phyloP scores from a whole-genome alignment of 1,140 invertebrate genomes.

The Antheraea pernyi region DNA sequence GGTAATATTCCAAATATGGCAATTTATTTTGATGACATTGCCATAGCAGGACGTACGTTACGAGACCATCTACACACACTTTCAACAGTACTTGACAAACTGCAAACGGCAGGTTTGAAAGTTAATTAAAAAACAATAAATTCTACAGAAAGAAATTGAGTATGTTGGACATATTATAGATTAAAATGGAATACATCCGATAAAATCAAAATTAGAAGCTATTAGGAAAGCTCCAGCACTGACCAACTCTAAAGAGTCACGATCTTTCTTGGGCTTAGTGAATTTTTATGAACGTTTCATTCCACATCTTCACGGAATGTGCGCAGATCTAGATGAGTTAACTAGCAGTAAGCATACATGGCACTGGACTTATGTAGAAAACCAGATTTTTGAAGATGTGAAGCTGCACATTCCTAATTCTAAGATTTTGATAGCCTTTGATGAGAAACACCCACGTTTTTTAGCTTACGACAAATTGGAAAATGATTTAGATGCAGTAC shows the following conservation, averaged over 20 bases:
- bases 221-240: constrained; percentile 12
- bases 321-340: constrained; percentile 12
- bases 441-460: constrained; percentile 14
- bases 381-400: constrained; percentile 5
- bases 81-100: too few species aligned
- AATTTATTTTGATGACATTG: constrained; percentile 62
- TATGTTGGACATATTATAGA: too few species aligned
- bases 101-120: too few species aligned
- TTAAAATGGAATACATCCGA: too few species aligned
- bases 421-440: constrained; percentile 18
- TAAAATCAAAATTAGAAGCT: too few species aligned
- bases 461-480: constrained; percentile 22
- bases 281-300: constrained; percentile 21
- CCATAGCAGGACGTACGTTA: constrained; percentile 32
- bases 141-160: too few species aligned
- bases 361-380: constrained; percentile 4
- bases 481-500: constrained; percentile 20
- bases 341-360: constrained; percentile 13
- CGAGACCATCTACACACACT: too few species aligned
- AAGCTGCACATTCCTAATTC: constrained; percentile 11
- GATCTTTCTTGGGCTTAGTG: constrained; percentile 16
- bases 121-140: too few species aligned
- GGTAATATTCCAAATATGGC: constrained; percentile 46
- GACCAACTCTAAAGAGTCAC: constrained; percentile 14
- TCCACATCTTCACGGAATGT: constrained; percentile 18